Percentiles rank a stretch among this genome's conserved stretches.
Evolutionary conservation across 2,888 invertebrate genomes (phyloP).

Genomic region (Spodoptera exigua): DNA sequence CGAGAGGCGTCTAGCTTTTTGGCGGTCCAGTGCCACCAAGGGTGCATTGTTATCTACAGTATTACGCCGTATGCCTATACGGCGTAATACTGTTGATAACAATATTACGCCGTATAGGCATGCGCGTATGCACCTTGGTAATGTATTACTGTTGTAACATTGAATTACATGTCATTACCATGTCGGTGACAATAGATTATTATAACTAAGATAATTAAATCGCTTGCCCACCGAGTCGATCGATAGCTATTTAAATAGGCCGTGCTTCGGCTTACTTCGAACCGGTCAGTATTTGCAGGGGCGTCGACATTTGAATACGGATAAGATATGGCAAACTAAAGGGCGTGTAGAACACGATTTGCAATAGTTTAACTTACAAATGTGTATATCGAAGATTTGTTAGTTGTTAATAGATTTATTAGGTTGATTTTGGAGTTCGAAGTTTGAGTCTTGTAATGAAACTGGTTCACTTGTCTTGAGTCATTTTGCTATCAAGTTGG

Average conservation of each 20-base stretch:
- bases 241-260: constrained; percentile 36
- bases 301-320: constrained; percentile 59
- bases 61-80: too few species aligned
- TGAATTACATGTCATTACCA: neutral
- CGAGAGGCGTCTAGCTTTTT: too few species aligned
- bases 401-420: constrained; percentile 1
- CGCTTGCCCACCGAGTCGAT: constrained; percentile 5
- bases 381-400: neutral
- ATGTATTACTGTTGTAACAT: too few species aligned
- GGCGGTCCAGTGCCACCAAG: too few species aligned
- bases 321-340: constrained; percentile 44
- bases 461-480: too few species aligned
- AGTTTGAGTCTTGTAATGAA: neutral
- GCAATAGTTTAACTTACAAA: constrained; percentile 10
- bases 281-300: constrained; percentile 60
- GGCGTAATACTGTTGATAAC: too few species aligned
- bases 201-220: constrained; percentile 16
- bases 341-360: constrained; percentile 37
- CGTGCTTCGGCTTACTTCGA: constrained; percentile 42
- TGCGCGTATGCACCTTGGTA: too few species aligned
- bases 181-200: constrained; percentile 4
- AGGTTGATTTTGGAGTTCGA: neutral
- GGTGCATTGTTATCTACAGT: too few species aligned
- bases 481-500: too few species aligned
- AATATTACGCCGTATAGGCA: too few species aligned